Evolutionary conservation across 2,113 vertebrate genomes (phyloP), one percentile per base, ranked within the genome.

Genomic region (Pipa parva): DNA sequence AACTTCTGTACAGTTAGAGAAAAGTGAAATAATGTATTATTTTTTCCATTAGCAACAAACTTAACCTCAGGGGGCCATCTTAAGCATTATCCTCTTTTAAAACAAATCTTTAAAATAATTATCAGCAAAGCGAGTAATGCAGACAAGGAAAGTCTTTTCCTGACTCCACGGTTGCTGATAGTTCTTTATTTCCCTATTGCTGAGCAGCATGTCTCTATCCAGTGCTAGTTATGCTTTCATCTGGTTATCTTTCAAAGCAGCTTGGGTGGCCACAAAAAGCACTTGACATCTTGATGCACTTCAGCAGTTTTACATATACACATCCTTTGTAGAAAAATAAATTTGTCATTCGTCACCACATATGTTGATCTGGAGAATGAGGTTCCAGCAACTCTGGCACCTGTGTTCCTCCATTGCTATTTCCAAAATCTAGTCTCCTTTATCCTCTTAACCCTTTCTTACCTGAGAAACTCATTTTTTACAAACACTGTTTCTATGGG

Each of bases 251-350:
- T 96, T 95, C 93, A 93, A 89, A 83, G 83, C 97, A 94, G 90
- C 94, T 90, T 99, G 97, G 97, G 97, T 98, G 97, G 97, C 87
- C 95, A 92, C 87, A 88, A 84, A 92, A 92, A 97, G 92, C 91
- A 97, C 97, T 98, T 98, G 95, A 98, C 95, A 98, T 98, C 95
- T 93, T 97, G 95, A 97, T 97, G 95, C 95, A 97, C 97, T 96
- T 99, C 95, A 95, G 93, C 95, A 97, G 95, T 95, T 99, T 97
- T 98, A 97, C 95, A 97, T 92, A 98, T 95, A 99, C 88, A 98
- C 95, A 95, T 93, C 89, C 93, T 96, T 93, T 91, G 94, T 93
- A 97, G 95, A 94, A 98, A 98, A 98, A 99, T 98, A 98, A 99
- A 99, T 97, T 92, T 96, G 93, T 97, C 95, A 95, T 98, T 98